Evolutionary conservation across 2,888 invertebrate species (phyloP), one percentile per base, ranked within the genome.

Genomic region (Scaptomyza cyrtandrae): DNA sequence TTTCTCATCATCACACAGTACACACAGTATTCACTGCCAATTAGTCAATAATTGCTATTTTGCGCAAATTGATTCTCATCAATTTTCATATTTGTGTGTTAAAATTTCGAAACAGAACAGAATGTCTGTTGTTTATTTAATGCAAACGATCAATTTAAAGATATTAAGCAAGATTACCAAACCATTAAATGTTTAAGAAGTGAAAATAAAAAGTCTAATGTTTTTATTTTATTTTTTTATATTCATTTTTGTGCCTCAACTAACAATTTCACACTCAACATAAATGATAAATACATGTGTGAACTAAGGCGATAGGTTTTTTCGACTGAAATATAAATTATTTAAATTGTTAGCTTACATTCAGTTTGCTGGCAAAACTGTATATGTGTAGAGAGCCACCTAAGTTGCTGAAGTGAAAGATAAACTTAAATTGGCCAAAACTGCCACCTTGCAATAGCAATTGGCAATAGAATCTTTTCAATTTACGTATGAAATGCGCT

Each of bases 401-500:
- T 24, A 24, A 4, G 24, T 24, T 24, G 3, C 24, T 24, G 24
- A 5, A 29, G 29, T 29, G 5, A 29, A 24, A 24, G 5, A 24
- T 24, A 24, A 24, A 24, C 24, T 24, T 24, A 24, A 1, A 24
- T 24, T 24, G 24, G 24, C 24, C 24, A 29, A 29, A 29, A 29
- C 29, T 6, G 29, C 14, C 41, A 33, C 45, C 56, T 60, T 55
- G 52, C 43, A 52, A 46, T n/a, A n/a, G n/a, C 76, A 69, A 39
- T 69, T 68, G 45, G 44, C 43, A 9, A 16, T 16, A 16, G 24
- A 24, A 73, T 71, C 52, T 71, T 80, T 65, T 57, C 59, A 69
- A 60, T 71, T 73, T 66, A 43, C 68, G 68, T 71, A 79, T 61
- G 33, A 68, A 60, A 59, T 50, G 65, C 16, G 49, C 33, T 45